Percentiles rank a stretch among this genome's conserved stretches.
Conservation (phyloP, 2,113 vertebrate genomes). For the Marmota flaviventris region DNA sequence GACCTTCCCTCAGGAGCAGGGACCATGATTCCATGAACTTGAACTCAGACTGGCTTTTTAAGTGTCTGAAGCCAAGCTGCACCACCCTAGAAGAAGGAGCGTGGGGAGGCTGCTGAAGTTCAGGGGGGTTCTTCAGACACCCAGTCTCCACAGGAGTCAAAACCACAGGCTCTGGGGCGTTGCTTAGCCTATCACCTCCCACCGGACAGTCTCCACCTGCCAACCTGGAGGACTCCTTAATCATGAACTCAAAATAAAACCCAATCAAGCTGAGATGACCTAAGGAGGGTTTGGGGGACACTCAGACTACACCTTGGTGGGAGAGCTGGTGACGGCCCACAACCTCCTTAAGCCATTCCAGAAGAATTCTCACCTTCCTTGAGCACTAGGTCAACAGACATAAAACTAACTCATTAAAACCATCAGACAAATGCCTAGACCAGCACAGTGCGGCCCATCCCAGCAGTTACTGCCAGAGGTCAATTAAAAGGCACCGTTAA, state of each 20-base stretch:
- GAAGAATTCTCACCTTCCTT: background rate
- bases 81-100: background rate
- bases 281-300: background rate
- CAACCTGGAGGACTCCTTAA: background rate
- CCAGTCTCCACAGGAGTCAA: background rate
- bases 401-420: background rate
- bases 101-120: background rate
- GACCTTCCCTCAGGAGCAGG: rapidly evolving
- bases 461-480: background rate
- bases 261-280: background rate
- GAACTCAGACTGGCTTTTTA: background rate
- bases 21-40: rapidly evolving
- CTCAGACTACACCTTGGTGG: background rate
- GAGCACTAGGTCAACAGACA: background rate
- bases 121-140: background rate
- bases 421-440: background rate
- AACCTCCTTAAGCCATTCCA: background rate
- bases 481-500: background rate
- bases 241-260: background rate
- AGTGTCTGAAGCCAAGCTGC: background rate
- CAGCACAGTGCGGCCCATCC: background rate
- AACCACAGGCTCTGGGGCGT: background rate
- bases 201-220: background rate
- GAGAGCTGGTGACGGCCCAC: background rate
- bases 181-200: background rate